phyloP scores from a whole-genome alignment of 2,797 vertebrate genomes.

The Phrynocephalus vlangalii region DNA sequence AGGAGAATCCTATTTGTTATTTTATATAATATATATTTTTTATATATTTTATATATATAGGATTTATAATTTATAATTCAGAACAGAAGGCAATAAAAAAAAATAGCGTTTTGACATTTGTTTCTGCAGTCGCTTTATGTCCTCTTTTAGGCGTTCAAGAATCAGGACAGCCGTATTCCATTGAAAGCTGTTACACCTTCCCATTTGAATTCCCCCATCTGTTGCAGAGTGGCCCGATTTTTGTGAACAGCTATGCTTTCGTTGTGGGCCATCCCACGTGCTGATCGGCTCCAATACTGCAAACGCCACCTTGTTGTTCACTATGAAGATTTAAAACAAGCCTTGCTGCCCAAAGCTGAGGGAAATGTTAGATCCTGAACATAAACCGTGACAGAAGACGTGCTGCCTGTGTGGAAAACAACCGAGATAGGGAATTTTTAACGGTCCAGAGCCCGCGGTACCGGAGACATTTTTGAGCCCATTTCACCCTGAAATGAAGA shows the following conservation, averaged over 20 bases:
- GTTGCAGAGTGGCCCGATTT: slow-evolving; percentile 92
- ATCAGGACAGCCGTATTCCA: neutral
- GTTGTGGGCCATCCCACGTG: slow-evolving; percentile 95
- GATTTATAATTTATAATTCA: too few species aligned
- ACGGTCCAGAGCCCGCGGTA: slow-evolving; percentile 79
- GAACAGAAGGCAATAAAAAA: too few species aligned
- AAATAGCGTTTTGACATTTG: too few species aligned
- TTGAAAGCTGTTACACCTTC: neutral
- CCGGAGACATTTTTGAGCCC: slow-evolving; percentile 85
- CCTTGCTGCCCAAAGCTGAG: slow-evolving; percentile 86
- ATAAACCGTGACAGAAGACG: slow-evolving; percentile 85
- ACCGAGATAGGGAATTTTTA: slow-evolving; percentile 96
- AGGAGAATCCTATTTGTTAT: too few species aligned
- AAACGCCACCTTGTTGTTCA: slow-evolving; percentile 88
- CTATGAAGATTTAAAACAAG: slow-evolving; percentile 90
- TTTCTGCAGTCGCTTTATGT: too few species aligned
- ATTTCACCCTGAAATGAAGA: slow-evolving; percentile 94
- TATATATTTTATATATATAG: too few species aligned
- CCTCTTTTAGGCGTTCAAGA: neutral
- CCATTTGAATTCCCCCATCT: neutral
- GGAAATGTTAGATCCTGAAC: slow-evolving; percentile 87
- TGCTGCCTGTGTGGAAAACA: slow-evolving; percentile 92
- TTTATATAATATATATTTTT: too few species aligned
- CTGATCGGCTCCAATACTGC: slow-evolving; percentile 93
- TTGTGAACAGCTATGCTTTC: slow-evolving; percentile 94